Percentiles rank a stretch among this genome's conserved stretches.
Conservation (phyloP, 2,113 vertebrate species). For the Morone chrysops region DNA sequence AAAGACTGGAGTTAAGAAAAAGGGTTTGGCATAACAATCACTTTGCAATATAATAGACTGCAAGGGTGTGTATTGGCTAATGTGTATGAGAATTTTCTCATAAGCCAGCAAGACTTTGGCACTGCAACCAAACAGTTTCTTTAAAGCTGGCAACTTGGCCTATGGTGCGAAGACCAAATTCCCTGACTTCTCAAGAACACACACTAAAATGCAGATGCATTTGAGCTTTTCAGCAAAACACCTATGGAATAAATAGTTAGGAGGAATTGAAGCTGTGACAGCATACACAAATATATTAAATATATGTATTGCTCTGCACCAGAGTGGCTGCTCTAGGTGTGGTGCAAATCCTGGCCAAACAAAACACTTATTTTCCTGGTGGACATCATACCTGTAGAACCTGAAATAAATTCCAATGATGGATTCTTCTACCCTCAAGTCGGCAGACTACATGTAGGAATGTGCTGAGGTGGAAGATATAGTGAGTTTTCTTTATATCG, state of each 20-base stretch:
- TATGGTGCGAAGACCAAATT: background rate
- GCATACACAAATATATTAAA: background rate
- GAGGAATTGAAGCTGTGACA: background rate
- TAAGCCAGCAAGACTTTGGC: conserved; percentile 2
- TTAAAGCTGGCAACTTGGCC: conserved; percentile 18
- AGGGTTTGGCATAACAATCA: conserved; percentile 36
- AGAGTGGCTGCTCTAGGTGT: background rate
- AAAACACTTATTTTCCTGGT: background rate
- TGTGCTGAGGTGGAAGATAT: background rate
- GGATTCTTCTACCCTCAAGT: conserved; percentile 17
- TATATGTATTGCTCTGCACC: background rate
- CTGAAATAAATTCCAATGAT: conserved; percentile 1
- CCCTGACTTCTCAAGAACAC: background rate
- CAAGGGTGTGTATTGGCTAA: background rate
- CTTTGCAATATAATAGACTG: conserved; percentile 20
- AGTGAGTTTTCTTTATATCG: background rate
- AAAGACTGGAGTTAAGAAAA: conserved; percentile 28
- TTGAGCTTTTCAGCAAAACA: background rate
- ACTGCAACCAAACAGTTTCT: conserved; percentile 12
- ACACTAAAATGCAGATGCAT: background rate
- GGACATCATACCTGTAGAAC: background rate
- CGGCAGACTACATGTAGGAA: background rate
- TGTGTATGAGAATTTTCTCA: background rate
- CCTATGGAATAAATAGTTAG: background rate
- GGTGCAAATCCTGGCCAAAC: background rate